phyloP scores from a whole-genome alignment of 2,113 vertebrate species.

The Vombatus ursinus region DNA sequence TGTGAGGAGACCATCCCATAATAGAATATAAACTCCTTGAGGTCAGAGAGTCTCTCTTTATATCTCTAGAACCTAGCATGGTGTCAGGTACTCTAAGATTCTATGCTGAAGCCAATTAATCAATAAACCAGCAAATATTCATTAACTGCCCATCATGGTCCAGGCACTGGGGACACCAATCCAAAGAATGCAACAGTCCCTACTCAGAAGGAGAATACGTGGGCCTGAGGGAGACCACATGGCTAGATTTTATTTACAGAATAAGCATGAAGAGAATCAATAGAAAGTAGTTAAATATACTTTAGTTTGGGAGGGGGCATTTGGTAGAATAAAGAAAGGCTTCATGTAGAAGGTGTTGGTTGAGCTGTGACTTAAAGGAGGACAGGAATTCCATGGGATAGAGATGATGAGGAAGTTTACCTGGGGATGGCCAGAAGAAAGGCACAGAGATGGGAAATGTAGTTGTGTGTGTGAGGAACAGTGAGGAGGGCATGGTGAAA shows the following conservation, averaged over 20 bases:
- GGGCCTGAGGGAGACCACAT: background rate
- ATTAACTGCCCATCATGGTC: background rate
- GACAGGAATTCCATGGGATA: background rate
- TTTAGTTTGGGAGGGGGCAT: background rate
- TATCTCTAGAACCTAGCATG: no score
- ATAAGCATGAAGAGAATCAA: background rate
- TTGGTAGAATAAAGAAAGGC: background rate
- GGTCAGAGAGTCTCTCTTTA: no score
- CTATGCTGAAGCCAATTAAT: background rate
- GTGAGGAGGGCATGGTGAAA: background rate
- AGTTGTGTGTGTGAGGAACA: background rate
- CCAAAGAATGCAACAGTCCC: background rate
- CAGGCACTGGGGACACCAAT: background rate
- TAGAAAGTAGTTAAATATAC: background rate
- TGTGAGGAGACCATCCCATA: background rate
- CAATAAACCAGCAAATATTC: background rate
- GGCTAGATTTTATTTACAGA: background rate
- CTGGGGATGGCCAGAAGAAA: background rate
- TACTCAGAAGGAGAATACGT: background rate
- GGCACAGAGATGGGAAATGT: background rate
- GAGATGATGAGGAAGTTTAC: background rate
- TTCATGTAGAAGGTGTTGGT: background rate
- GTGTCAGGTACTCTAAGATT: background rate
- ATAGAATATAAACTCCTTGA: background rate
- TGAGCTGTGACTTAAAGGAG: background rate